These are phyloP conservation scores for Pheosia gnoma DNA, from an alignment of 2,888 invertebrate genomes.

Conservation along the genomic window DNA sequence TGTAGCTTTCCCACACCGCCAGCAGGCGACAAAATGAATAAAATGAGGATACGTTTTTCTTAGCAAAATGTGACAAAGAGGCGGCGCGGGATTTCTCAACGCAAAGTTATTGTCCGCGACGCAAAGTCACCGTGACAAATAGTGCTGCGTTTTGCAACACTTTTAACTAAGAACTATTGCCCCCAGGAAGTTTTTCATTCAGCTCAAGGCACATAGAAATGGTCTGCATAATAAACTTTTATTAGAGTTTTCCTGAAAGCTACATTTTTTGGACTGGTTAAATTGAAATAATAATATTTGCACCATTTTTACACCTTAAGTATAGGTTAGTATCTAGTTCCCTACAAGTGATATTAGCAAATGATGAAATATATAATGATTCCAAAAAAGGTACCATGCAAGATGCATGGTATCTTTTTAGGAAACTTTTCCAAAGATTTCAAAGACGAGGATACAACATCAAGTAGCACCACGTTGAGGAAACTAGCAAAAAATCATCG, in stretches of 20 bases:
- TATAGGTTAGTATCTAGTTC: no score
- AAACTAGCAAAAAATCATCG: no score
- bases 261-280: conserved; percentile 18
- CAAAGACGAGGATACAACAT: no score
- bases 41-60: conserved; percentile 65
- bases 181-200: conserved; percentile 38
- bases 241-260: conserved; percentile 22
- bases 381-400: no score
- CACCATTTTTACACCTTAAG: no score
- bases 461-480: no score
- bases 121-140: conserved; percentile 74
- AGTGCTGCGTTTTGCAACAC: conserved; percentile 70
- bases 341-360: no score
- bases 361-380: no score
- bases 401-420: no score
- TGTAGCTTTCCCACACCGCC: conserved; percentile 18
- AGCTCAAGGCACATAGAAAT: conserved; percentile 29
- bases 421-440: no score
- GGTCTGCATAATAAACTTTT: conserved; percentile 33
- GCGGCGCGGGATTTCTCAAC: conserved; percentile 74
- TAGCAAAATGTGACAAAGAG: conserved; percentile 76
- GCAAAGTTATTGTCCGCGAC: conserved; percentile 76
- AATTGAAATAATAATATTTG: background rate
- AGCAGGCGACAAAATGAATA: conserved; percentile 66
- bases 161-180: conserved; percentile 69